Evolutionary conservation across 2,888 invertebrate genomes (phyloP).

Genomic region (Tridacna gigas): DNA sequence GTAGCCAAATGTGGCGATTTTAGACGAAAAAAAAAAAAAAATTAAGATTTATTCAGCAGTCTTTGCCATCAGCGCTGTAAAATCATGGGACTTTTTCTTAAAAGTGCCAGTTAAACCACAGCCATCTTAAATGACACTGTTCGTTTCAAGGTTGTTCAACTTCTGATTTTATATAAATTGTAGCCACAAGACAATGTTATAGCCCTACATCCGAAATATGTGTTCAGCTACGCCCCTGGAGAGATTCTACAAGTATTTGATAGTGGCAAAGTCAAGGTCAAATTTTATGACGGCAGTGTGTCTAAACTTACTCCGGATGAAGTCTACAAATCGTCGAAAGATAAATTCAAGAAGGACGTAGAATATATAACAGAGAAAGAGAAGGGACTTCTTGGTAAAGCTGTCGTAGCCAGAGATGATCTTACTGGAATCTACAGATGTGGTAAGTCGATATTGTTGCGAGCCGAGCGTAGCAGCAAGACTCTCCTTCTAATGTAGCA

Average conservation of each 20-base stretch:
- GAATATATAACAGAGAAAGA: slow-evolving; percentile 40
- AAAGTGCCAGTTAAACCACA: too few relatives aligned
- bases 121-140: not conserved
- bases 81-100: too few relatives aligned
- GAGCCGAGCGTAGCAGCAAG: too few relatives aligned
- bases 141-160: too few relatives aligned
- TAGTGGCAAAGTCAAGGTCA: slow-evolving; percentile 31
- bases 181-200: slow-evolving; percentile 55
- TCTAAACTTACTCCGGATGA: slow-evolving; percentile 32
- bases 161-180: slow-evolving; percentile 2
- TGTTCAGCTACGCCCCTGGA: slow-evolving; percentile 58
- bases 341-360: slow-evolving; percentile 45
- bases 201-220: slow-evolving; percentile 56
- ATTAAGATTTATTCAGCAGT: too few relatives aligned
- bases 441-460: slow-evolving; percentile 32
- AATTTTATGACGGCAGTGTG: slow-evolving; percentile 46
- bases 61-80: too few relatives aligned
- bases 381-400: slow-evolving; percentile 27
- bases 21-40: too few relatives aligned
- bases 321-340: slow-evolving; percentile 40
- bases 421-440: slow-evolving; percentile 38
- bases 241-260: slow-evolving; percentile 30
- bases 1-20: too few relatives aligned
- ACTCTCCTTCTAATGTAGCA: too few relatives aligned
- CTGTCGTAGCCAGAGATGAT: slow-evolving; percentile 53